These are phyloP conservation scores for Toxonevra muliebris DNA, from an alignment of 2,888 invertebrate genomes.

Conservation along the genomic window DNA sequence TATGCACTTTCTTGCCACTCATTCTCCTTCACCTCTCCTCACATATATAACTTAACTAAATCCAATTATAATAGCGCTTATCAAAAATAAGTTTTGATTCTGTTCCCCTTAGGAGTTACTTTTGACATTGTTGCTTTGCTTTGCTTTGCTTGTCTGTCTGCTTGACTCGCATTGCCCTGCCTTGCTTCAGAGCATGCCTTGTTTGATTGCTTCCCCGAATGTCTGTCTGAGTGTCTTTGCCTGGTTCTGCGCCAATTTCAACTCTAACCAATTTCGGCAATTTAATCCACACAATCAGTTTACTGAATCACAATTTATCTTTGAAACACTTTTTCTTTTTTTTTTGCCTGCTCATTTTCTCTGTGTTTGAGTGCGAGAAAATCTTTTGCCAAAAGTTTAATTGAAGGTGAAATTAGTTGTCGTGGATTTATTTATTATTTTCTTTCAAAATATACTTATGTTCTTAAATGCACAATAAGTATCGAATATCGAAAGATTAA, in stretches of 20 bases:
- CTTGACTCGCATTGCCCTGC: conserved; percentile 13
- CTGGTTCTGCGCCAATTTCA: conserved; percentile 15
- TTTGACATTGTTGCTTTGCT: conserved; percentile 14
- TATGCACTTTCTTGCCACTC: background rate
- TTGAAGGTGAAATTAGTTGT: conserved; percentile 35
- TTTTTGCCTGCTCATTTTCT: background rate
- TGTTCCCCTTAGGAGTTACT: conserved; percentile 8
- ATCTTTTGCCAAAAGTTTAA: conserved; percentile 29
- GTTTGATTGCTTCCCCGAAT: no score
- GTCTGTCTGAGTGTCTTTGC: no score
- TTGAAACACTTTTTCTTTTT: conserved; percentile 7
- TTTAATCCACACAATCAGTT: conserved; percentile 40
- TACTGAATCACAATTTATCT: conserved; percentile 39
- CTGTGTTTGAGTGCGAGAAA: background rate
- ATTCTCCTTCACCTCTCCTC: background rate
- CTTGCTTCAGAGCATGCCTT: background rate
- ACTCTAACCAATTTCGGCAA: conserved; percentile 34
- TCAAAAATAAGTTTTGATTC: conserved; percentile 34
- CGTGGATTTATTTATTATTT: conserved; percentile 30
- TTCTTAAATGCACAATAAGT: no score
- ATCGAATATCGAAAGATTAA: no score
- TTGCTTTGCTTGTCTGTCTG: background rate
- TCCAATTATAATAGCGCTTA: conserved; percentile 36
- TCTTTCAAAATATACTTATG: background rate
- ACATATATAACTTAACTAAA: conserved; percentile 18